phyloP scores from a whole-genome alignment of 2,797 vertebrate species.

The Myotis pilosus region DNA sequence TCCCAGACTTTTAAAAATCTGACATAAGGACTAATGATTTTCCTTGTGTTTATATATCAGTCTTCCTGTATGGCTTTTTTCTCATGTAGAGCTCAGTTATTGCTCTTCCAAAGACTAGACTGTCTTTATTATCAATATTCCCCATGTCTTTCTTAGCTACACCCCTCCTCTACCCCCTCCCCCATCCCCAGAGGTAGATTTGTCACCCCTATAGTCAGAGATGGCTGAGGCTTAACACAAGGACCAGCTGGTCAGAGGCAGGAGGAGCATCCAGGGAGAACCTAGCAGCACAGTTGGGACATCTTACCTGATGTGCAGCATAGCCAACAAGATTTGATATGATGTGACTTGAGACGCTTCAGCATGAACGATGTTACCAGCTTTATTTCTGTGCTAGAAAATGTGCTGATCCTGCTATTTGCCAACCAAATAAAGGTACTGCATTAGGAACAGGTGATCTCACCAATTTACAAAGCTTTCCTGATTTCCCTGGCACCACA shows the following conservation, averaged over 20 bases:
- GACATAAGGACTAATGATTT: neutral
- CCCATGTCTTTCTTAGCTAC: neutral
- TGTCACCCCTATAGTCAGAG: neutral
- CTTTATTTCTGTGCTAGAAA: neutral
- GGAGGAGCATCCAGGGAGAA: too few species aligned
- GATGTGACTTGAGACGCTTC: neutral
- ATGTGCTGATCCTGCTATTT: neutral
- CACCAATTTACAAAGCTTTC: neutral
- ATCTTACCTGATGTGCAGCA: neutral
- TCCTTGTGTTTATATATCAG: neutral
- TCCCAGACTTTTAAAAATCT: neutral
- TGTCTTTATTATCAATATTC: neutral
- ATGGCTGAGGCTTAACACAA: neutral
- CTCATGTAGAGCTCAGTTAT: neutral
- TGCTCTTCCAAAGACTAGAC: neutral
- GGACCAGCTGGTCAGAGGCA: neutral
- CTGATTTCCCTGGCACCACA: accelerated
- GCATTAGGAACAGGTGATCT: neutral
- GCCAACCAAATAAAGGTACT: neutral
- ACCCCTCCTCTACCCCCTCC: neutral
- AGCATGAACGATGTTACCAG: neutral
- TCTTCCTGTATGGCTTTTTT: neutral
- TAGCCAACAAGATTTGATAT: neutral
- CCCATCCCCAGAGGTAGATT: neutral
- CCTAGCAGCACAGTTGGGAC: neutral